These are phyloP conservation scores for Atethmia centrago DNA, from an alignment of 2,888 invertebrate species.

Conservation along the genomic window DNA sequence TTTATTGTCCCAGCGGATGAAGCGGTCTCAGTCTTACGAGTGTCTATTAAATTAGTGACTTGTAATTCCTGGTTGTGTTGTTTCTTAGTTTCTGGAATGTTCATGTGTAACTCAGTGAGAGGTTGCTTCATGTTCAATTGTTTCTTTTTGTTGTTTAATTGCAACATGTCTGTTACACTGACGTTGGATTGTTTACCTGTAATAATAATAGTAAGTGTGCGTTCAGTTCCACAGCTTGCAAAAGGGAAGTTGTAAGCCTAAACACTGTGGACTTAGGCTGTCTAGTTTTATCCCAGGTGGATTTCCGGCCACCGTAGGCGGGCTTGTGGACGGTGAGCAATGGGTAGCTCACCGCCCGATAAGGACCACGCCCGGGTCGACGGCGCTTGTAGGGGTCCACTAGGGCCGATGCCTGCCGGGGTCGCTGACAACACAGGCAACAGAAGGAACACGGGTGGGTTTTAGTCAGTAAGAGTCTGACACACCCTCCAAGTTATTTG, in stretches of 20 bases:
- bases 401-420: too few species aligned
- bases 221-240: background rate
- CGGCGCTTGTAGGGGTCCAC: too few species aligned
- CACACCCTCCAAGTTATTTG: too few species aligned
- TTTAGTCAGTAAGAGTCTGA: too few species aligned
- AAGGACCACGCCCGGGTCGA: too few species aligned
- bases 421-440: too few species aligned
- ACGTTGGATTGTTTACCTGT: constrained; percentile 84
- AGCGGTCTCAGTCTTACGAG: constrained; percentile 76
- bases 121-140: constrained; percentile 76
- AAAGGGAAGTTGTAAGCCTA: background rate
- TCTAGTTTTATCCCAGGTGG: too few species aligned
- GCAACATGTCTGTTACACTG: constrained; percentile 81
- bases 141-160: constrained; percentile 76
- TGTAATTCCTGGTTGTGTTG: constrained; percentile 67
- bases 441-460: too few species aligned
- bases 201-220: constrained; percentile 50
- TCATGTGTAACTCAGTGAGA: constrained; percentile 79
- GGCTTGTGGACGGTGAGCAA: too few species aligned
- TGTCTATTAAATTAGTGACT: constrained; percentile 78
- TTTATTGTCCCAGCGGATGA: constrained; percentile 80
- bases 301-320: too few species aligned
- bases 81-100: constrained; percentile 71
- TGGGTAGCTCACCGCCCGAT: too few species aligned
- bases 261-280: background rate